Conservation (phyloP, 2,797 vertebrate species). For the Heterohyrax brucei region DNA sequence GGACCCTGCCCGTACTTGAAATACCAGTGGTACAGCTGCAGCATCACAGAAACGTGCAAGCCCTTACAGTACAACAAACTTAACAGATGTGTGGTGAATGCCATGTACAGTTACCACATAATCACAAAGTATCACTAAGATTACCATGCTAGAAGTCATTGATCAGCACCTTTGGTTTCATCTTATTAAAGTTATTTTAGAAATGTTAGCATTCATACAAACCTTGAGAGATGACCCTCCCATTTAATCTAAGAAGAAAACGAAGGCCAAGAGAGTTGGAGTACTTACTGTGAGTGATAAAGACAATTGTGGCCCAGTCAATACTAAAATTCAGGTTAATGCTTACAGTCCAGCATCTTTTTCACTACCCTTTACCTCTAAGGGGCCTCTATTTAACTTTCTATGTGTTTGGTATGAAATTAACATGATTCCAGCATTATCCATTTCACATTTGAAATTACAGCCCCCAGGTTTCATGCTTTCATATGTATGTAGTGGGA, state of each 20-base stretch:
- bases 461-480: neutral
- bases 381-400: slow-evolving; percentile 30
- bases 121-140: slow-evolving; percentile 44
- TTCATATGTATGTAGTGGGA: slow-evolving; percentile 18
- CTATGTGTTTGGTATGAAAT: slow-evolving; percentile 1
- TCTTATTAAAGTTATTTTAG: slow-evolving; percentile 44
- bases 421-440: slow-evolving; percentile 14
- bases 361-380: neutral
- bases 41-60: no score
- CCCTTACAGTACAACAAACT: no score
- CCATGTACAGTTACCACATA: neutral
- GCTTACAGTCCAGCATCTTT: neutral
- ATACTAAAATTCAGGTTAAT: slow-evolving; percentile 11
- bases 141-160: slow-evolving; percentile 50
- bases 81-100: neutral
- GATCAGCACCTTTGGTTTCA: slow-evolving; percentile 26
- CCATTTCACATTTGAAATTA: neutral
- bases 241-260: slow-evolving; percentile 40
- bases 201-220: slow-evolving; percentile 35
- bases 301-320: neutral
- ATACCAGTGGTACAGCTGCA: no score
- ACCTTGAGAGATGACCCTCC: neutral
- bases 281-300: slow-evolving; percentile 36
- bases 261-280: neutral
- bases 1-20: no score